A percentile compares a stretch with the other conserved stretches of the same genome.
Conservation (phyloP, 2,888 invertebrate genomes). For the Hypercompe scribonia region DNA sequence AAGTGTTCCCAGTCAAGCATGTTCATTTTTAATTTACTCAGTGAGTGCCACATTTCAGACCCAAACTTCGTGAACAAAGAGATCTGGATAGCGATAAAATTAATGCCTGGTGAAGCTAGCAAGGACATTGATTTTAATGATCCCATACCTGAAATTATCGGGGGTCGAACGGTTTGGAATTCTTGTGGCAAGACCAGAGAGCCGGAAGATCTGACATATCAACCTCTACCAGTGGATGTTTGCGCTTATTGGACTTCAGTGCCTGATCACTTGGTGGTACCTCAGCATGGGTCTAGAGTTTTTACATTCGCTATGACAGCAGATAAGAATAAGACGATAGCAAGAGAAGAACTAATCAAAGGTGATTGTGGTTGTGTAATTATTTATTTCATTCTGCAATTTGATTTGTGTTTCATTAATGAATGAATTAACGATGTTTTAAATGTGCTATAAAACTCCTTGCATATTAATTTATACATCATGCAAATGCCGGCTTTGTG, state of each 20-base stretch:
- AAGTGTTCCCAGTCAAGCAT: not conserved
- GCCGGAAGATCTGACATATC: conserved; percentile 73
- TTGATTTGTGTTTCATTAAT: too few species aligned
- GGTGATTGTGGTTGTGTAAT: conserved; percentile 58
- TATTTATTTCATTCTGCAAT: not conserved
- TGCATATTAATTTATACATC: not conserved
- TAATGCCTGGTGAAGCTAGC: conserved; percentile 75
- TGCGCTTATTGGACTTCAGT: conserved; percentile 83
- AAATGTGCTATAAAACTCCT: too few species aligned
- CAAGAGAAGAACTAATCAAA: conserved; percentile 74
- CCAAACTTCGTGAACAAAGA: conserved; percentile 78
- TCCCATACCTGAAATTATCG: conserved; percentile 73
- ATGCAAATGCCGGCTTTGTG: too few species aligned
- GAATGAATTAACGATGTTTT: too few species aligned
- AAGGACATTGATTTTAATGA: conserved; percentile 74
- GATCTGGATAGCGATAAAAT: conserved; percentile 80
- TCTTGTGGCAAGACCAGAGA: conserved; percentile 77
- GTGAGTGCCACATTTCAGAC: conserved; percentile 59
- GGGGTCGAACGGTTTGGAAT: conserved; percentile 73
- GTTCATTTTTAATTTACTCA: not conserved
- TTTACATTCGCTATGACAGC: conserved; percentile 85
- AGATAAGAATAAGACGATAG: conserved; percentile 81
- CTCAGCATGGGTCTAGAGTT: conserved; percentile 77
- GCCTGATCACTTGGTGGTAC: conserved; percentile 79
- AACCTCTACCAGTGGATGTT: conserved; percentile 71